phyloP scores from a whole-genome alignment of 2,797 vertebrate genomes.

The Semaprochilodus insignis region DNA sequence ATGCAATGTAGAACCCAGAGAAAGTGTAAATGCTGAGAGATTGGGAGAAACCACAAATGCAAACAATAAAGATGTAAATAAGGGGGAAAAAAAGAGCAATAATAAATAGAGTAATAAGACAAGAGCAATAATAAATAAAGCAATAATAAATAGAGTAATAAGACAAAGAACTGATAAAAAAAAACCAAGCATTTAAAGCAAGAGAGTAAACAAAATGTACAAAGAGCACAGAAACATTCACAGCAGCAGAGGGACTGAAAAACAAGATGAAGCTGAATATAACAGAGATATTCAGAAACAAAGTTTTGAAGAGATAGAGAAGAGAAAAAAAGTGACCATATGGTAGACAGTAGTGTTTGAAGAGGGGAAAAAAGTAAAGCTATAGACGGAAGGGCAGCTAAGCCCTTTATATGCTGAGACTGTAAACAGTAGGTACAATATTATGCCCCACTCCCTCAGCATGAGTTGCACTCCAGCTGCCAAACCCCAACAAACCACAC shows the following conservation, averaged over 20 bases:
- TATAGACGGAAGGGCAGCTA: constrained; percentile 53
- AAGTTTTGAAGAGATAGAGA: too few relatives aligned
- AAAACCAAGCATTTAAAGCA: neutral
- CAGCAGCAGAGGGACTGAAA: too few relatives aligned
- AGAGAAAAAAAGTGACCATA: neutral
- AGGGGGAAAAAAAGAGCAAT: too few relatives aligned
- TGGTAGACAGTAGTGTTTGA: neutral
- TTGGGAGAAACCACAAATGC: too few relatives aligned
- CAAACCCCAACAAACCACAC: neutral
- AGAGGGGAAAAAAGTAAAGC: neutral
- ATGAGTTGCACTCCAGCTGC: constrained; percentile 68
- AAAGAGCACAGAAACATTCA: too few relatives aligned
- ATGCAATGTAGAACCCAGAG: neutral
- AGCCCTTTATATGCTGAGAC: constrained; percentile 64
- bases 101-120: neutral
- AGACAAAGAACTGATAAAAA: neutral
- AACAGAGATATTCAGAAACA: too few relatives aligned
- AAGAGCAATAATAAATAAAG: neutral
- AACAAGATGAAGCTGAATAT: too few relatives aligned
- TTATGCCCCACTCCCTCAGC: constrained; percentile 63
- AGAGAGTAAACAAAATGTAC: neutral
- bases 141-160: neutral
- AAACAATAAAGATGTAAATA: neutral
- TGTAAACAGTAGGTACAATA: constrained; percentile 76
- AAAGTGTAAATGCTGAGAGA: too few relatives aligned